Base-by-base conservation (phyloP, 2,888 invertebrate genomes). In the Drosophila parthenogenetica region DNA sequence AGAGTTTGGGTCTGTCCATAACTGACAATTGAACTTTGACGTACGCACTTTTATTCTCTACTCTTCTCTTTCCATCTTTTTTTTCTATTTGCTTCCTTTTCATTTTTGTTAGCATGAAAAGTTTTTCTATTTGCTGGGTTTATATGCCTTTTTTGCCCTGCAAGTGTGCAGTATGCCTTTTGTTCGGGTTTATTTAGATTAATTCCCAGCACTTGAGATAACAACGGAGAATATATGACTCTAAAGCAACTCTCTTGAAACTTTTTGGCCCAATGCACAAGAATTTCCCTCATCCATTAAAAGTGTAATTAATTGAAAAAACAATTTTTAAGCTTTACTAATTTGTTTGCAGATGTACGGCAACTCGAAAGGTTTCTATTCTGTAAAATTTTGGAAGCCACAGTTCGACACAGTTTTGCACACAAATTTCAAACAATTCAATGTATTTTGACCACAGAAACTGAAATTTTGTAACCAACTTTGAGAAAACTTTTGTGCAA, bases 21-120 rank as follows among this genome's bases (percentile, higher is more conserved):
- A 69, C 79, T 70, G 86, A 69, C 71, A 79, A 79, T 79, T 71
- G 57, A 71, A 62, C 79, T 74, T 68, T 61, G 59, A 66, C 46
- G 62, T 61, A 81, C 50, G 46, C 57, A 59, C 49, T 42, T 49
- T 42, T 48, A 48, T 58, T 29, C 22, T 48, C 25, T 59, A 19
- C 35, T 32, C n/a, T 13, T n/a, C n/a, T 16, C 0, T 13, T 14
- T 25, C 29, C 29, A 8, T 8, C 35, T 35, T 35, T 35, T 5
- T 35, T 35, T 35, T 5, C 35, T 13, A 35, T 35, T 42, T 51
- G 17, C 29, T 29, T 29, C 29, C 29, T 29, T 22, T 22, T 22
- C 22, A n/a, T 37, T 14, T 39, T 19, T 5, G 17, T 35, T 10
- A 39, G 46, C 25, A 22, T 50, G 37, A 14, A 69, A 76, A 73